Base-by-base conservation (phyloP, 2,797 vertebrate genomes). In the Heliangelus exortis region DNA sequence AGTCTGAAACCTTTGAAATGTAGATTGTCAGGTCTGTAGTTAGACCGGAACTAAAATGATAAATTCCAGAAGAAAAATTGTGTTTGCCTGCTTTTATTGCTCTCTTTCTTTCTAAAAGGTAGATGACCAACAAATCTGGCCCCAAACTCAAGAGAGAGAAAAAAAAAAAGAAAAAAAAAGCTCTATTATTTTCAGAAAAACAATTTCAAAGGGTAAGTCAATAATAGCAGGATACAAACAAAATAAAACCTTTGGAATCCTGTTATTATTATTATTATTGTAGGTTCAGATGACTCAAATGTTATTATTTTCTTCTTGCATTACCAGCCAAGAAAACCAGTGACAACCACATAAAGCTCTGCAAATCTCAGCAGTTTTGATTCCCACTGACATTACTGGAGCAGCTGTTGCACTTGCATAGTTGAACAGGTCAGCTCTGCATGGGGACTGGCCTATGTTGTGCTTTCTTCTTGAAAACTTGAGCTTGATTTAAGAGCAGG, bases 291-390 rank as follows among this genome's bases (percentile, higher is more conserved):
- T 96, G 94, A 94, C 94, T 96, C 93, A 94, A 95, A 65, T 92
- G 92, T 96, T 96, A 95, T 96, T 95, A 89, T 96, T 96, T 96
- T 95, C 68, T 89, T 81, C 95, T 95, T 90, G 77, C 53, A 16
- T 77, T 91, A 77, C 95, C 77, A 86, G 96, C 96, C 97, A 97
- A 97, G 89, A 93, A 92, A 94, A 90, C 93, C 91, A 91, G 62
- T 12, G 87, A 86, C 90, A 92, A 82, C 86, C 65, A 20, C 41
- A 66, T 15, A 65, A 84, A 87, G 66, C 90, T 89, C 73, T 96
- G 95, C 94, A 66, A 75, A 88, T 93, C 93, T 97, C 96, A 97
- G 95, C 96, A 97, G 81, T 95, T 97, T 92, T 86, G 61, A 67
- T 95, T 95, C 89, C 87, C 91, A 74, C 87, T 95, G 58, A 61